Base-by-base conservation (phyloP, 1,140 invertebrate species). In the Magallana angulata region DNA sequence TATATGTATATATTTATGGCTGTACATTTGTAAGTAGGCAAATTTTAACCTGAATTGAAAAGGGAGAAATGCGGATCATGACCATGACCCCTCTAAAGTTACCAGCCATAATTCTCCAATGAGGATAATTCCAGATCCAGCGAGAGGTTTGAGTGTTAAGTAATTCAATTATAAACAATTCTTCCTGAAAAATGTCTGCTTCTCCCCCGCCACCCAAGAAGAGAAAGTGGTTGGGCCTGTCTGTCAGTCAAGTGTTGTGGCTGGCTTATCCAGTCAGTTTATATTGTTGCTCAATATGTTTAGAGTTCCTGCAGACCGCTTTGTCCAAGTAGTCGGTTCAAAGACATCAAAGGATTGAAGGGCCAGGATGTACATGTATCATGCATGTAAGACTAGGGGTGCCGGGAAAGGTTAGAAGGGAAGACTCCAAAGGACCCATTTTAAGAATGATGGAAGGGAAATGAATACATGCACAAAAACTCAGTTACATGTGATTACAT, bases 131-230 rank as follows among this genome's bases (percentile, higher is more conserved):
- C 68, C 68, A 71, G 30, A 71, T 12, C 18, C 24, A 30, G 24
- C 12, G 24, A 71, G 18, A 30, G 12, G 36, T 71, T 71, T 30
- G 36, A 71, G 68, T 71, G 68, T 71, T 30, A 71, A 71, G 68
- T 71, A 71, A 71, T 71, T 71, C 18, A 71, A 71, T 71, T 71
- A 71, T 71, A 71, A 71, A 71, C 68, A 71, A 71, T 71, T 30
- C 36, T 24, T 71, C 68, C 24, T 36, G 68, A 71, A 64, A 71
- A 71, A 71, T 71, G 68, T 71, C 24, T 71, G 68, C 36, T 71
- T 24, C 24, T 30, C 18, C 36, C 68, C 8, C 8, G 24, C 68
- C 68, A 71, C 68, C 68, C 68, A 71, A 71, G 68, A 30, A 30
- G 68, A 71, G 24, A 71, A 30, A 71, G 68, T 30, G 18, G 36